phyloP scores from a whole-genome alignment of 2,113 vertebrate species.

The Hepsetus odoe region DNA sequence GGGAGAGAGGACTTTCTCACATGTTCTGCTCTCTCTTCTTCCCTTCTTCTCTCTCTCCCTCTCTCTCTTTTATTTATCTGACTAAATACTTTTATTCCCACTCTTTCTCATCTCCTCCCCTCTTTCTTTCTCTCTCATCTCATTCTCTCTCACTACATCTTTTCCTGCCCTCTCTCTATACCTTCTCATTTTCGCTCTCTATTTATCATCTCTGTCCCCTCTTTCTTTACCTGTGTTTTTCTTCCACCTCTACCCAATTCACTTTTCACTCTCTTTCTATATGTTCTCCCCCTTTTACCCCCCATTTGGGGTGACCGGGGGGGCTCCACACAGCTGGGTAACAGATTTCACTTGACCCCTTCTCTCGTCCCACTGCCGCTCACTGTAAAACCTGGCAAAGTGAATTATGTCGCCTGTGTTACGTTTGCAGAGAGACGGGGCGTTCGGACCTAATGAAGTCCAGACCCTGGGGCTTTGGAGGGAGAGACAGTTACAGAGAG shows the following conservation, averaged over 20 bases:
- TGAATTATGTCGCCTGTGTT: slow-evolving; percentile 66
- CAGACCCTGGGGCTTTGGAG: slow-evolving; percentile 53
- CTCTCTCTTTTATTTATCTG: too few relatives aligned
- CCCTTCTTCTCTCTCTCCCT: too few relatives aligned
- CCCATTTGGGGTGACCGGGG: slow-evolving; percentile 45
- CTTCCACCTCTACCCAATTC: too few relatives aligned
- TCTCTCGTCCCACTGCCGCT: slow-evolving; percentile 53
- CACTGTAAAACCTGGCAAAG: slow-evolving; percentile 64
- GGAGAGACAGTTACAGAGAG: background rate
- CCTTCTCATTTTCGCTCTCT: background rate
- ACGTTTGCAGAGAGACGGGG: slow-evolving; percentile 30
- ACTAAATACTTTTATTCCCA: too few relatives aligned
- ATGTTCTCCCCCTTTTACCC: background rate
- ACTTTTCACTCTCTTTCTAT: slow-evolving; percentile 4
- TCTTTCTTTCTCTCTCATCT: too few relatives aligned
- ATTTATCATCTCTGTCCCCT: too few relatives aligned
- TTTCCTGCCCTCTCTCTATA: too few relatives aligned
- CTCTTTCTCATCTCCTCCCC: background rate
- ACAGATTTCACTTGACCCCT: slow-evolving; percentile 66
- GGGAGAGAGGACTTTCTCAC: too few relatives aligned
- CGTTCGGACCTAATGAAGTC: slow-evolving; percentile 51
- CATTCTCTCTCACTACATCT: too few relatives aligned
- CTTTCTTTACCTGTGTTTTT: too few relatives aligned
- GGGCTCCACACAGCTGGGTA: slow-evolving; percentile 57
- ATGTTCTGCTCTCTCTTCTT: too few relatives aligned